phyloP scores from a whole-genome alignment of 2,888 invertebrate genomes.

The Ormyrus labotus region DNA sequence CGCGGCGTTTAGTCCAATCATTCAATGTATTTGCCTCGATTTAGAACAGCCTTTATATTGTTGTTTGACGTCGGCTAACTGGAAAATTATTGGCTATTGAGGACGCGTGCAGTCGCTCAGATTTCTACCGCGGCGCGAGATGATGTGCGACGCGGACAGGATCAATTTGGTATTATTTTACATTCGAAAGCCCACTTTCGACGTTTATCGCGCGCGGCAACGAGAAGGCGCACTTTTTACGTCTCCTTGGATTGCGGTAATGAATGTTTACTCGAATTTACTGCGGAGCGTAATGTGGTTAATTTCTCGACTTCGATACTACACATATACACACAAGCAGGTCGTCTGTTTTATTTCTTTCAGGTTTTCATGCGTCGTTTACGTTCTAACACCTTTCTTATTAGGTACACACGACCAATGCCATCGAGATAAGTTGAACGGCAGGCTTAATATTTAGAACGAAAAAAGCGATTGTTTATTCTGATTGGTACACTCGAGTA shows the following conservation, averaged over 20 bases:
- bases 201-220: background rate
- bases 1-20: background rate
- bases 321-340: no score
- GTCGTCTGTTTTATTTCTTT: no score
- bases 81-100: slow-evolving; percentile 29
- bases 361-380: no score
- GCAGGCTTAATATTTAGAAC: no score
- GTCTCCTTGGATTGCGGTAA: background rate
- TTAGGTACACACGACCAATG: no score
- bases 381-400: no score
- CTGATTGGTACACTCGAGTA: no score
- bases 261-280: no score
- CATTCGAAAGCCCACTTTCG: background rate
- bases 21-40: background rate
- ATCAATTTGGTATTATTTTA: background rate
- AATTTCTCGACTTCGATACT: no score
- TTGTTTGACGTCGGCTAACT: slow-evolving; percentile 23
- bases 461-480: no score
- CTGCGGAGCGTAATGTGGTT: no score
- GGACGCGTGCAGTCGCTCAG: slow-evolving; percentile 11
- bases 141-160: background rate
- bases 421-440: no score
- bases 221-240: background rate
- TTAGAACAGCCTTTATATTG: slow-evolving; percentile 1
- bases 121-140: slow-evolving; percentile 12